These are phyloP conservation scores for Papilio elwesi DNA, from an alignment of 2,888 invertebrate species.

Conservation along the genomic window DNA sequence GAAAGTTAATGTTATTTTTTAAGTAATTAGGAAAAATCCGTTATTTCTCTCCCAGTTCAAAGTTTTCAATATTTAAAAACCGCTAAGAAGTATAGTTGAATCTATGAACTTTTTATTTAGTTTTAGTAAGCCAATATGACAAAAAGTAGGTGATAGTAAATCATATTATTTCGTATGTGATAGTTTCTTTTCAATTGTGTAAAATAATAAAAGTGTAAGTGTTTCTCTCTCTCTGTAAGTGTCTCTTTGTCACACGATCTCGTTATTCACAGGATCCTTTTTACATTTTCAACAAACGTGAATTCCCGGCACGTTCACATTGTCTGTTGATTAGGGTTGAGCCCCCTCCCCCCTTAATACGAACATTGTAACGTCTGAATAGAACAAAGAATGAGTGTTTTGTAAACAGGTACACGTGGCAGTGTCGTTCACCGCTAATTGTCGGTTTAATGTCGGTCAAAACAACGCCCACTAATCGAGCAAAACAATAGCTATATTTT, in stretches of 20 bases:
- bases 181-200: neutral
- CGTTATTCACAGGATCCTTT: conserved; percentile 9
- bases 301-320: conserved; percentile 35
- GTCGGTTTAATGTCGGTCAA: conserved; percentile 28
- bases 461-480: conserved; percentile 31
- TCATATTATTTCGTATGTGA: neutral
- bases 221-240: conserved; percentile 6
- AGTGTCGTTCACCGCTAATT: conserved; percentile 40
- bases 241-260: conserved; percentile 9
- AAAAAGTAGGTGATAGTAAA: neutral
- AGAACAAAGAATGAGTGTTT: conserved; percentile 29
- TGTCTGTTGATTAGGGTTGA: conserved; percentile 16
- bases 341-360: conserved; percentile 25
- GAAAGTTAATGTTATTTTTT: too few species aligned
- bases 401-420: conserved; percentile 36
- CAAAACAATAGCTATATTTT: conserved; percentile 16
- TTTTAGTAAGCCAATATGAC: neutral
- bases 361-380: conserved; percentile 17
- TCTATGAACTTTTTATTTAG: too few species aligned
- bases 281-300: conserved; percentile 16
- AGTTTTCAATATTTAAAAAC: too few species aligned
- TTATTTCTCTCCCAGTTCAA: too few species aligned
- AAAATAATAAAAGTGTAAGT: neutral
- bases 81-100: too few species aligned
- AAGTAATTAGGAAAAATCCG: too few species aligned